Percentiles rank a stretch among this genome's conserved stretches.
These are phyloP conservation scores for Coelopa frigida DNA, from an alignment of 1,140 invertebrate species.

Conservation along the genomic window DNA sequence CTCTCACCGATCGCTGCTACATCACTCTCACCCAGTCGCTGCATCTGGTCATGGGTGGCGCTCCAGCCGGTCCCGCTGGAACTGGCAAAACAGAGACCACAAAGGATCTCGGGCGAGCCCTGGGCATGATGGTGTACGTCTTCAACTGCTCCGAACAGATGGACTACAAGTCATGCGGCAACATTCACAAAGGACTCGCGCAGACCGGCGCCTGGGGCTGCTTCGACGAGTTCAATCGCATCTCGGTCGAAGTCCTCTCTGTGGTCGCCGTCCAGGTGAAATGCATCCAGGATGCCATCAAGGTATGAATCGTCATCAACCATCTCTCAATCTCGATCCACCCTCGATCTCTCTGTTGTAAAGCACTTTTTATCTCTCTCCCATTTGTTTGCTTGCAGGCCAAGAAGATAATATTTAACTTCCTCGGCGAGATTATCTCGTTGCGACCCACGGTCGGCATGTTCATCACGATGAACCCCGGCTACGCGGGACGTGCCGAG, in stretches of 20 bases:
- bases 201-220: conserved; percentile 94
- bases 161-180: conserved; percentile 90
- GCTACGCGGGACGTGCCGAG: conserved; percentile 78
- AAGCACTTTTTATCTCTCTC: neutral
- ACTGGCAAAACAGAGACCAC: conserved; percentile 93
- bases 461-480: conserved; percentile 93
- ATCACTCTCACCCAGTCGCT: conserved; percentile 84
- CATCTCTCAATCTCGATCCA: too few species aligned
- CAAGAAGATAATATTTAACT: conserved; percentile 71
- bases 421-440: conserved; percentile 73
- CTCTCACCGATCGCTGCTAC: conserved; percentile 84
- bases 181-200: conserved; percentile 82
- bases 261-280: conserved; percentile 86
- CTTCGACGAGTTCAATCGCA: conserved; percentile 93
- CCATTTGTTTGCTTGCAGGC: conserved; percentile 30
- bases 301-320: conserved; percentile 42
- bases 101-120: conserved; percentile 82
- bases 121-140: conserved; percentile 91
- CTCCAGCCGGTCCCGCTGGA: conserved; percentile 78
- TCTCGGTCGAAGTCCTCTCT: conserved; percentile 86
- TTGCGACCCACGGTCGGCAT: conserved; percentile 76
- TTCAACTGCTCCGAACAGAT: conserved; percentile 96
- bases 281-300: conserved; percentile 76
- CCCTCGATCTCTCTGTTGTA: neutral
- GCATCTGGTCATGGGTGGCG: conserved; percentile 86